Evolutionary conservation across 2,113 vertebrate genomes (phyloP).

Genomic region (Sphaerodactylus townsendi): DNA sequence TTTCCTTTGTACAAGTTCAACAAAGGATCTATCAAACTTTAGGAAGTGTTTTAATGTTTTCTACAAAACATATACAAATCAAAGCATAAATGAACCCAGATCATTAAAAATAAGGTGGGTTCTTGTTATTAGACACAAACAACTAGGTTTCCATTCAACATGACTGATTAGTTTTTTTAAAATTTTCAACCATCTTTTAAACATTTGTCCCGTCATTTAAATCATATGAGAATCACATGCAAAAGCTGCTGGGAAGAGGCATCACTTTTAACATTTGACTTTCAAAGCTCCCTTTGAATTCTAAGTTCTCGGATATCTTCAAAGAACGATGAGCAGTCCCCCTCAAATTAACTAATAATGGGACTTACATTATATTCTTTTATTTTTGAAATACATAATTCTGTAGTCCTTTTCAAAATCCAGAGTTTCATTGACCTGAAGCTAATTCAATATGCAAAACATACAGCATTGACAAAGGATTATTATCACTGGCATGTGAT

Average conservation of each 20-base stretch:
- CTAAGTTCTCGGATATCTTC: not conserved
- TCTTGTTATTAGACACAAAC: not conserved
- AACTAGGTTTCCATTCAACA: not conserved
- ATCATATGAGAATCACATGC: slow-evolving; percentile 52
- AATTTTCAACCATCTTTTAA: not conserved
- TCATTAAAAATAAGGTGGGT: not conserved
- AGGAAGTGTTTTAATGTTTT: not conserved
- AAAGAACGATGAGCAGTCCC: not conserved
- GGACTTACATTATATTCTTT: not conserved
- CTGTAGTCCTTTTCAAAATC: not conserved
- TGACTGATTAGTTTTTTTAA: not conserved
- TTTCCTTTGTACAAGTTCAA: no score
- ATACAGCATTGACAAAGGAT: not conserved
- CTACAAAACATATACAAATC: not conserved
- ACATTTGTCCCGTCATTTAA: not conserved
- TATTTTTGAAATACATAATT: not conserved
- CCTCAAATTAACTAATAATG: slow-evolving; percentile 2
- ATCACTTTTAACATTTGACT: not conserved
- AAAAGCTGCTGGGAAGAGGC: not conserved
- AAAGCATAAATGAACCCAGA: not conserved
- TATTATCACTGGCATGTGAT: slow-evolving; percentile 4
- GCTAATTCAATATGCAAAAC: not conserved
- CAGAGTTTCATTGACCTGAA: not conserved
- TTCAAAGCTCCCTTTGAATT: slow-evolving; percentile 26
- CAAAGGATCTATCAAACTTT: not conserved